Percentiles rank a stretch among this genome's conserved stretches.
These are phyloP conservation scores for Tetheella fluctuosa DNA, from an alignment of 2,888 invertebrate genomes.

Conservation along the genomic window DNA sequence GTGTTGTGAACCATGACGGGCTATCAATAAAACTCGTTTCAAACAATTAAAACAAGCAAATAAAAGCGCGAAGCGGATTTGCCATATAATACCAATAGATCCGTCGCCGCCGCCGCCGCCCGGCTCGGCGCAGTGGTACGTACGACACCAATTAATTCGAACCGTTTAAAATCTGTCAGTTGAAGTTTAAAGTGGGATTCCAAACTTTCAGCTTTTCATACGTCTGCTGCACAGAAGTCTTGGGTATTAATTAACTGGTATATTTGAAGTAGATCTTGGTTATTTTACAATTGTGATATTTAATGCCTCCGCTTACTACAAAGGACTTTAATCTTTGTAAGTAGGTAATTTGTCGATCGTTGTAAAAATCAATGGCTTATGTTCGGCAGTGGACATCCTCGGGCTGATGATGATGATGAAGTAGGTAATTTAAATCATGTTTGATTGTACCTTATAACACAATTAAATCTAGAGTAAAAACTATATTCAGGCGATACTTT, in stretches of 20 bases:
- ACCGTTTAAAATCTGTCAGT: constrained; percentile 44
- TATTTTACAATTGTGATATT: background rate
- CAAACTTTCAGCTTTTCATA: constrained; percentile 2
- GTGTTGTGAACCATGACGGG: background rate
- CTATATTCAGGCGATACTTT: no score
- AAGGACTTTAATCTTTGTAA: no score
- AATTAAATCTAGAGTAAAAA: no score
- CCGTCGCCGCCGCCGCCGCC: background rate
- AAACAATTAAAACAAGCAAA: constrained; percentile 5
- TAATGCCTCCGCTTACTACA: no score
- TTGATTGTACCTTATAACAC: no score
- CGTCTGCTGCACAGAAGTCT: constrained; percentile 17
- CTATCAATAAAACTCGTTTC: background rate
- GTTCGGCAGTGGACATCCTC: no score
- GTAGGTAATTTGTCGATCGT: no score
- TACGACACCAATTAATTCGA: constrained; percentile 43
- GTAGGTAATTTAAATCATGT: no score
- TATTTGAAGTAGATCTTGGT: background rate
- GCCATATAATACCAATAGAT: background rate
- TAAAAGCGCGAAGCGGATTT: background rate
- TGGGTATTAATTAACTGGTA: constrained; percentile 34
- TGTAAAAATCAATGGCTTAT: no score
- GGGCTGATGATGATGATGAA: no score
- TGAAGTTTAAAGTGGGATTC: constrained; percentile 1
- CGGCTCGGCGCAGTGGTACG: constrained; percentile 20